Base-by-base conservation (phyloP, 2,888 invertebrate genomes). In the Parnassius smintheus region DNA sequence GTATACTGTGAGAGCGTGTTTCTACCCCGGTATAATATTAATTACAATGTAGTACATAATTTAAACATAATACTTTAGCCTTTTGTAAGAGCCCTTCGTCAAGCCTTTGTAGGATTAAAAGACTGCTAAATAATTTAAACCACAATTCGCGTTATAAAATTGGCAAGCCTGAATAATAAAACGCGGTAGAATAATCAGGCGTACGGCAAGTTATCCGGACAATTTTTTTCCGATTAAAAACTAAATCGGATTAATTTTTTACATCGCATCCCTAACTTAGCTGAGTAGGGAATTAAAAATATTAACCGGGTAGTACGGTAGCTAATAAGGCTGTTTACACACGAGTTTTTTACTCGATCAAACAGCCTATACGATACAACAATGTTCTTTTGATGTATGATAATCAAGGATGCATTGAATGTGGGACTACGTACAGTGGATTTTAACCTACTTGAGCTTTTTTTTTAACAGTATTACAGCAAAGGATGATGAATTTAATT, bases 171-270 rank as follows among this genome's bases (percentile, higher is more conserved):
- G 44, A 18, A 45, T 11, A 13, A 49, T 56, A n/a, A 52, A 55
- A 49, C 25, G 42, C 49, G 44, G 11, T n/a, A 25, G 13, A 18
- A 54, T n/a, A 56, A 46, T 49, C 57, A 42, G 18, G 42, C 2
- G 12, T n/a, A 59, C 52, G 25, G 44, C 57, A 35, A 35, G 11
- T 55, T 48, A 49, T 13, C 49, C 22, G n/a, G 42, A 46, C n/a
- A 57, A 56, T 50, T 35, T 48, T 56, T 18, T 59, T 18, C 12
- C 52, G 56, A 64, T 59, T 56, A 56, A 59, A 64, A 59, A 56
- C 45, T 56, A 56, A 59, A 64, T 64, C 64, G 22, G 64, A 59
- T 64, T 64, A 59, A 35, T 54, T 48, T 49, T 46, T 59, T 55
- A 53, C 41, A 63, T 56, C 56, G 13, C 46, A 46, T 63, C 56